Evolutionary conservation across 1,140 invertebrate species (phyloP), one percentile per base, ranked within the genome.

Genomic region (Melanaphis sacchari): DNA sequence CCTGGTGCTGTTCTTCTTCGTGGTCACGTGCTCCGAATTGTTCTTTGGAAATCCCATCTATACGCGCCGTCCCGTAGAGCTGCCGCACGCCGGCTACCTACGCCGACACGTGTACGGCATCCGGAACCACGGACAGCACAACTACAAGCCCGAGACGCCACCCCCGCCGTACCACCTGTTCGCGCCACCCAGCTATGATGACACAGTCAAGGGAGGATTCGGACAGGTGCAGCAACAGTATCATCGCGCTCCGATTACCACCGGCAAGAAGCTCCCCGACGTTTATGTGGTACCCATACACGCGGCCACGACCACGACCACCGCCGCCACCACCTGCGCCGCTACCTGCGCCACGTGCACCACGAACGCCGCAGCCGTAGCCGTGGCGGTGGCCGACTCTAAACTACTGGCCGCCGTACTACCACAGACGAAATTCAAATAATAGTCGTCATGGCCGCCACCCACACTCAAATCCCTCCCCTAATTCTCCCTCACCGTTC

Each of bases 1-100:
- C 2, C 94, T 96, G 36, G 96, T 96, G 8, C 95, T 95, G 0
- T 96, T 96, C 94, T 96, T 96, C 94, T 95, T 96, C 15, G 95
- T 96, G 11, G 96, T 96, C n/a, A 96, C 96, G 93, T 96, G 96
- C 94, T 96, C 96, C 3, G 96, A 96, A 93, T 96, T 96, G 96
- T 96, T 96, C 93, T 96, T 96, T 90, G 94, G 93, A 94, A 95
- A 94, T 66, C 94, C 94, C 22, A 93, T 94, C 76, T 94, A 94
- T 90, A 94, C 94, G 40, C 90, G 94, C 40, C 95, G 91, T 0
- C 46, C 31, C 22, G 81, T 93, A 4, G 91, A 93, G 22, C 49
- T 93, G 15, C 91, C 81, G 31, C 84, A 94, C 95, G 7, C 94
- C 94, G 94, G 95, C 0, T 95, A 95, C 93, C 94, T 94, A 9